phyloP scores from a whole-genome alignment of 2,888 invertebrate genomes.

The Ferdinandea cuprea region DNA sequence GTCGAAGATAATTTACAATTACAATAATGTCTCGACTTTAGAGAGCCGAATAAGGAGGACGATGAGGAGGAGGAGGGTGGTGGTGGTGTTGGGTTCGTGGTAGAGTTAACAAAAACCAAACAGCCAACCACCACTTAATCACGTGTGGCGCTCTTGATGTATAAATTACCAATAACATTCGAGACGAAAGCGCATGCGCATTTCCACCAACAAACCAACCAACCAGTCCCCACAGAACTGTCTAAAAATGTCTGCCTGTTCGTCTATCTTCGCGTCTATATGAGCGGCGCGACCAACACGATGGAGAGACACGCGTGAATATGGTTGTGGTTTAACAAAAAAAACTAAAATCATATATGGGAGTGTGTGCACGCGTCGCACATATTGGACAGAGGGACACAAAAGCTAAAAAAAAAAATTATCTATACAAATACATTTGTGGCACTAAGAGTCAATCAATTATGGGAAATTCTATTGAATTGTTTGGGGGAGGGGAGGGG shows the following conservation, averaged over 20 bases:
- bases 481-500: slow-evolving; percentile 9
- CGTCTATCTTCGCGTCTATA: slow-evolving; percentile 48
- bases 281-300: slow-evolving; percentile 36
- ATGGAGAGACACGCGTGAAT: slow-evolving; percentile 55
- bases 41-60: slow-evolving; percentile 11
- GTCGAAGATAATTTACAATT: slow-evolving; percentile 43
- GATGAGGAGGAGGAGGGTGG: slow-evolving; percentile 30
- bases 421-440: slow-evolving; percentile 57
- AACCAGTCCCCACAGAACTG: slow-evolving; percentile 44
- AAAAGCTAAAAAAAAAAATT: slow-evolving; percentile 33
- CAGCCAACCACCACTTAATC: slow-evolving; percentile 55
- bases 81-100: too few species aligned
- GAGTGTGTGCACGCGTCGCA: slow-evolving; percentile 44
- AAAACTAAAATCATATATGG: slow-evolving; percentile 41
- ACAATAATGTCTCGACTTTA: slow-evolving; percentile 29
- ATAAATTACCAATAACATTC: slow-evolving; percentile 72
- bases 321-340: slow-evolving; percentile 40
- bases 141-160: slow-evolving; percentile 66
- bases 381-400: slow-evolving; percentile 1
- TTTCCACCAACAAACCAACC: too few species aligned
- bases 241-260: slow-evolving; percentile 64
- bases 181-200: slow-evolving; percentile 69
- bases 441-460: slow-evolving; percentile 63
- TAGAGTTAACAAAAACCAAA: slow-evolving; percentile 2
- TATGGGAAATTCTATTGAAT: slow-evolving; percentile 60